Evolutionary conservation across 2,113 vertebrate species (phyloP).

Genomic region (Saimiri boliviensis): DNA sequence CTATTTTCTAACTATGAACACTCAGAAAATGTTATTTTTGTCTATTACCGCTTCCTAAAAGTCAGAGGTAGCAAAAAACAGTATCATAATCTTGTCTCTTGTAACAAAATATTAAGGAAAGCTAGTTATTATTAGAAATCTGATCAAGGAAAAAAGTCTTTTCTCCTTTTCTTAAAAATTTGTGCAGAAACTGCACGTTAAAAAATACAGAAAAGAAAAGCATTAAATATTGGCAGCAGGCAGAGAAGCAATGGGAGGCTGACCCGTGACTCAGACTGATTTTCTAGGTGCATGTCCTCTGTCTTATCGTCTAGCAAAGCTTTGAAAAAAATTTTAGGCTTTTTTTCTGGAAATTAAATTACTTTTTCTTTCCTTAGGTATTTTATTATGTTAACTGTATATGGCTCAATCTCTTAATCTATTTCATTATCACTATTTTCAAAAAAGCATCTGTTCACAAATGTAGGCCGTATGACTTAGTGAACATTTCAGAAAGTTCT

Average conservation of each 20-base stretch:
- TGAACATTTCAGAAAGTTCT: conserved; percentile 74
- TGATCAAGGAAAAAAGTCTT: conserved; percentile 81
- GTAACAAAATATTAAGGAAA: conserved; percentile 64
- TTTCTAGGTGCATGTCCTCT: conserved; percentile 86
- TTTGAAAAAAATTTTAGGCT: conserved; percentile 85
- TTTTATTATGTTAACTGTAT: conserved; percentile 83
- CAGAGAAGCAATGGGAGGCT: conserved; percentile 65
- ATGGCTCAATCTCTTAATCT: conserved; percentile 81
- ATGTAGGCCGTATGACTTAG: conserved; percentile 87
- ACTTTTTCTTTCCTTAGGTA: conserved; percentile 84
- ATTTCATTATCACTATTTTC: conserved; percentile 88
- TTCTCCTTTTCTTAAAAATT: conserved; percentile 85
- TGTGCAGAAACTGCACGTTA: conserved; percentile 71
- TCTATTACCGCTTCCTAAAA: conserved; percentile 66
- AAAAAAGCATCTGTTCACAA: conserved; percentile 83
- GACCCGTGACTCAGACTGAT: conserved; percentile 75
- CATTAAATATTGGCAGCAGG: conserved; percentile 76
- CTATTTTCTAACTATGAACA: conserved; percentile 39
- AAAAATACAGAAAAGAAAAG: conserved; percentile 74
- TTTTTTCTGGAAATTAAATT: conserved; percentile 87
- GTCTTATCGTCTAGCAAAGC: conserved; percentile 76
- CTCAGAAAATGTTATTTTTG: conserved; percentile 25
- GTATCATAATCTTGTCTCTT: neutral
- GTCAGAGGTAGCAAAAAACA: conserved; percentile 53
- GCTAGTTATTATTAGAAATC: conserved; percentile 73